Evolutionary conservation across 2,888 invertebrate genomes (phyloP), one percentile per base, ranked within the genome.

Genomic region (Parnassius smintheus): DNA sequence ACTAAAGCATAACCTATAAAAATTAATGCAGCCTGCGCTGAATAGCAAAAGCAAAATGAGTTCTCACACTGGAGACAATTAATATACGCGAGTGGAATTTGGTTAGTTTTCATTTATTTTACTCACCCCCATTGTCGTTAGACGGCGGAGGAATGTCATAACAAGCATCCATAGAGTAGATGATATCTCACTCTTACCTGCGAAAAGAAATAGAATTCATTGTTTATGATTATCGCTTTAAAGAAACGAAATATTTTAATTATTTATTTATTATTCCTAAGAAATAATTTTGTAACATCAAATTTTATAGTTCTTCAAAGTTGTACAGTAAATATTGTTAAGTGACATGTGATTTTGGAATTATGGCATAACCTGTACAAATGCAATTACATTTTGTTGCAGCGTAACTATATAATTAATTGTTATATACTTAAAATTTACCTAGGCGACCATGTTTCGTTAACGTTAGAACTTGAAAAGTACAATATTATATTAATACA

Each of bases 141-240:
- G 22, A 18, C n/a, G 12, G 42, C 48, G 42, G 22, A 48, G 52
- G 53, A 61, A 61, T 51, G 45, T 56, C 55, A 61, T 25, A 22
- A 42, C 3, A 48, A 42, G 35, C 35, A 46, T 13, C 11, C 25
- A 2, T 22, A 25, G 46, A 42, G 11, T 12, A 61, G 65, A 66
- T 65, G 25, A 61, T 56, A 64, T 66, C 66, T 51, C 48, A 52
- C 65, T 65, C 54, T 58, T 70, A 72, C 72, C 71, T 71, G 71
- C 25, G 64, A 68, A 68, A 59, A 66, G 65, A 56, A 67, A 67
- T 63, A 64, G 41, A 60, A 44, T n/a, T 41, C n/a, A n/a, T 53
- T 4, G 42, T 46, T 12, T 12, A 49, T 49, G 13, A 49, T 9
- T 49, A 13, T 13, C n/a, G 9, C 9, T 49, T 49, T 49, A 9